Conservation (phyloP, 2,888 invertebrate genomes). For the Rhopalosiphum nymphaeae region DNA sequence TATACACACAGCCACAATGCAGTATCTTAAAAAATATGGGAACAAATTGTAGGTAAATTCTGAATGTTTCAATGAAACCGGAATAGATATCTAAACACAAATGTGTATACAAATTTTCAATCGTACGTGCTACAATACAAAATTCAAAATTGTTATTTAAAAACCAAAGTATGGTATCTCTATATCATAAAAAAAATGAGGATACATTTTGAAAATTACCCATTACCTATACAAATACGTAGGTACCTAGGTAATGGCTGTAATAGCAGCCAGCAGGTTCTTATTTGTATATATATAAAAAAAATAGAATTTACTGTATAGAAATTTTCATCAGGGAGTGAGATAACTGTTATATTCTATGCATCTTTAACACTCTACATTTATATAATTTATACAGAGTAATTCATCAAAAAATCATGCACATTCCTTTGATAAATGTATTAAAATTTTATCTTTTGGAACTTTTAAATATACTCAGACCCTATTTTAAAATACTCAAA, state of each 20-base stretch:
- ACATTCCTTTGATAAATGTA: not conserved
- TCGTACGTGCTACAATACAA: not conserved
- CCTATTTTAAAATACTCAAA: not conserved
- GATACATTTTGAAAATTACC: not conserved
- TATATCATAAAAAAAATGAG: not conserved
- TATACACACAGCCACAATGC: too few relatives aligned
- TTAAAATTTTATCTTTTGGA: not conserved
- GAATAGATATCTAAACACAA: too few relatives aligned
- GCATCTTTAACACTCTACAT: not conserved
- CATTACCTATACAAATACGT: not conserved
- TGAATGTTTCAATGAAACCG: too few relatives aligned
- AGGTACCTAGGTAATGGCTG: too few relatives aligned
- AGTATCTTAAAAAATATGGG: too few relatives aligned
- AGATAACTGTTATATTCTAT: not conserved
- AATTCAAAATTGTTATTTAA: not conserved
- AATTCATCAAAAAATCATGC: not conserved
- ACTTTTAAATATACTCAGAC: not conserved
- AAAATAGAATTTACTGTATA: not conserved
- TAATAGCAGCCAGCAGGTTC: not conserved
- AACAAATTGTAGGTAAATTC: not conserved
- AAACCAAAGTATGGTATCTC: not conserved
- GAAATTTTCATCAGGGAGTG: not conserved
- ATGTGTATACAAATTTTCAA: not conserved
- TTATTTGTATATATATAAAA: not conserved
- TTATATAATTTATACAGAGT: not conserved